phyloP scores from a whole-genome alignment of 37 sponge, comb jelly and placozoan genomes.

The Theonella swinhoei region DNA sequence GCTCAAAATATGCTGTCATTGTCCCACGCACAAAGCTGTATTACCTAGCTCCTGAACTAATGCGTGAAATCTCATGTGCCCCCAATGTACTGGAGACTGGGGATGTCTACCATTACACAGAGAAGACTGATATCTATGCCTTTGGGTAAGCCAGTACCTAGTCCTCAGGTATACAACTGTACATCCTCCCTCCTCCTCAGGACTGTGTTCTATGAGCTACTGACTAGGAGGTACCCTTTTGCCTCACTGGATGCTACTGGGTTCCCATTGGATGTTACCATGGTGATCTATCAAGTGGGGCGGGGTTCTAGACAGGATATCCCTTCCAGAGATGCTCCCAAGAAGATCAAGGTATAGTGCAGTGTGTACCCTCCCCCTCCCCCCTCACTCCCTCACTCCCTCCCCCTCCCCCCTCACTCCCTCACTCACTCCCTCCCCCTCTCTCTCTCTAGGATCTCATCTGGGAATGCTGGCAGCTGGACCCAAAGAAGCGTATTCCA shows the following conservation, averaged over 20 bases:
- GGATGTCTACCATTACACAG: slow-evolving; percentile 38
- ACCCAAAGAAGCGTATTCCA: slow-evolving; percentile 42
- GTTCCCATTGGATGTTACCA: slow-evolving; percentile 37
- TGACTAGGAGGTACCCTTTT: slow-evolving; percentile 82
- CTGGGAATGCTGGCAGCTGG: slow-evolving; percentile 49
- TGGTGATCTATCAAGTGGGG: slow-evolving; percentile 60
- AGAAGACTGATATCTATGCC: slow-evolving; percentile 81
- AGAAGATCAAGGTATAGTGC: slow-evolving; percentile 58
- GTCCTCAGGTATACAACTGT: neutral
- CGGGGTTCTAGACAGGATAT: slow-evolving; percentile 45
- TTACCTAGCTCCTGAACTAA: slow-evolving; percentile 90
- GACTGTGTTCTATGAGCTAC: slow-evolving; percentile 86
- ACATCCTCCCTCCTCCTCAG: slow-evolving; percentile 30
- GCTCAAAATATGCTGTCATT: neutral
- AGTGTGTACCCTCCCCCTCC: neutral
- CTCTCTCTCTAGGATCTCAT: slow-evolving; percentile 44
- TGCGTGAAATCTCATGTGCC: slow-evolving; percentile 50
- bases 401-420: neutral
- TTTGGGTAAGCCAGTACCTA: slow-evolving; percentile 73
- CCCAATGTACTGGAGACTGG: slow-evolving; percentile 3
- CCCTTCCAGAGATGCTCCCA: slow-evolving; percentile 41
- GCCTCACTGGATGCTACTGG: slow-evolving; percentile 18
- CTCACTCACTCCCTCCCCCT: neutral
- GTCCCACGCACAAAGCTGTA: slow-evolving; percentile 74
- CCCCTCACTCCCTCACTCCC: neutral